Percentiles rank a stretch among this genome's conserved stretches.
These are phyloP conservation scores for Trichonephila clavata DNA, from an alignment of 1,140 invertebrate species.

Conservation along the genomic window DNA sequence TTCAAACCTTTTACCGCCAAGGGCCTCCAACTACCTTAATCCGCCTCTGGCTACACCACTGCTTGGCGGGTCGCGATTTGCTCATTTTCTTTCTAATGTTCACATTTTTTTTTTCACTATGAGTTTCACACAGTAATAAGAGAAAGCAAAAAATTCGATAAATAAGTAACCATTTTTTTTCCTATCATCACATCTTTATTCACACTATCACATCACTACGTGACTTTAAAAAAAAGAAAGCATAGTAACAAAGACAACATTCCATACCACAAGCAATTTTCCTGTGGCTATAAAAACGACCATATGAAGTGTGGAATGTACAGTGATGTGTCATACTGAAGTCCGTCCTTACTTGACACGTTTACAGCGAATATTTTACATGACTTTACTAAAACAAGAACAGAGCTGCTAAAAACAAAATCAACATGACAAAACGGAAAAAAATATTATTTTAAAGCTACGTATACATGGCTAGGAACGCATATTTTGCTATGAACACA, in stretches of 20 bases:
- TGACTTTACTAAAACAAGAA: slow-evolving; percentile 65
- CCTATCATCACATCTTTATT: slow-evolving; percentile 69
- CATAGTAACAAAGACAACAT: slow-evolving; percentile 66
- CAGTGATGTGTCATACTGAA: slow-evolving; percentile 66
- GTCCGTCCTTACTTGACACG: slow-evolving; percentile 67
- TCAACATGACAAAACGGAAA: slow-evolving; percentile 59
- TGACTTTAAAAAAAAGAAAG: slow-evolving; percentile 16
- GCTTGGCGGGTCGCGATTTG: too few species aligned
- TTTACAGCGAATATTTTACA: slow-evolving; percentile 72
- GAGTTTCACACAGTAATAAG: not conserved
- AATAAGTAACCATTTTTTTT: not conserved
- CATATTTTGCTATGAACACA: slow-evolving; percentile 43
- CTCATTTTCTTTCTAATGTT: too few species aligned
- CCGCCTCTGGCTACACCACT: too few species aligned
- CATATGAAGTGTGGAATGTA: slow-evolving; percentile 75
- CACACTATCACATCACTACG: slow-evolving; percentile 69
- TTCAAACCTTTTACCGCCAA: too few species aligned
- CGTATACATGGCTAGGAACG: slow-evolving; percentile 52
- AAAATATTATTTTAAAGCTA: slow-evolving; percentile 34
- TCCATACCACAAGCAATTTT: slow-evolving; percentile 67
- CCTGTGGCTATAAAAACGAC: slow-evolving; percentile 28
- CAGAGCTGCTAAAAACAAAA: slow-evolving; percentile 69
- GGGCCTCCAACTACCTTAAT: too few species aligned
- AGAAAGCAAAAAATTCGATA: not conserved
- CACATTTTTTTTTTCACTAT: too few species aligned